Evolutionary conservation across 2,113 vertebrate genomes (phyloP), one percentile per base, ranked within the genome.

Genomic region (Circaetus cinerascens): DNA sequence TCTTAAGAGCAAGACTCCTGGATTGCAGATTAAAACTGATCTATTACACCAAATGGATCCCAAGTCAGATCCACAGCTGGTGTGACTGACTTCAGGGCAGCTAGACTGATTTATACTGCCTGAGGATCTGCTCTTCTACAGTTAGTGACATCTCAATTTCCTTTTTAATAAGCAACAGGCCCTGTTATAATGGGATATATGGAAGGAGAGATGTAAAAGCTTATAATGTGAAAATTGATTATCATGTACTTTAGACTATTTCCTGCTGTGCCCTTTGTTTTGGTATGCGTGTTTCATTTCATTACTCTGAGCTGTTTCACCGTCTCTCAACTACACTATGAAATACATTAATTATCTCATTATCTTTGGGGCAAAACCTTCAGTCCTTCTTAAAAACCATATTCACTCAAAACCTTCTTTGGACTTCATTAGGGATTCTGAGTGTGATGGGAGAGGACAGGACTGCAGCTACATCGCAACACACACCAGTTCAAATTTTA

Each of bases 221-320:
- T 80, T 88, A 91, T 93, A 91, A 97, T 93, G 95, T 90, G 95
- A 97, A 97, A 96, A 96, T 73, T 96, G 95, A 95, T 96, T 94
- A 93, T 78, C 87, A 74, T 86, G 89, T 96, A 95, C 94, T 97
- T 94, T 64, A 91, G 86, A 86, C 68, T 95, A 80, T 86, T 90
- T 97, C 94, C 93, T 97, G 95, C 93, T 94, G 95, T 95, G 88
- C 72, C 87, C 77, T 97, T 97, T 97, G 90, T 97, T 96, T 96
- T 95, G 92, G 81, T 92, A 92, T 79, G 86, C 10, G 0, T 78
- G 73, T 83, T 95, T 95, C 89, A 88, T 95, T 94, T 95, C 89
- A 93, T 91, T 95, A 93, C 86, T 90, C 56, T 0, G 3, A 94
- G 82, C 89, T 94, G 57, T 88, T 92, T 94, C 81, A 50, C 80